Evolutionary conservation across 2,888 invertebrate species (phyloP).

Genomic region (Formica aserva): DNA sequence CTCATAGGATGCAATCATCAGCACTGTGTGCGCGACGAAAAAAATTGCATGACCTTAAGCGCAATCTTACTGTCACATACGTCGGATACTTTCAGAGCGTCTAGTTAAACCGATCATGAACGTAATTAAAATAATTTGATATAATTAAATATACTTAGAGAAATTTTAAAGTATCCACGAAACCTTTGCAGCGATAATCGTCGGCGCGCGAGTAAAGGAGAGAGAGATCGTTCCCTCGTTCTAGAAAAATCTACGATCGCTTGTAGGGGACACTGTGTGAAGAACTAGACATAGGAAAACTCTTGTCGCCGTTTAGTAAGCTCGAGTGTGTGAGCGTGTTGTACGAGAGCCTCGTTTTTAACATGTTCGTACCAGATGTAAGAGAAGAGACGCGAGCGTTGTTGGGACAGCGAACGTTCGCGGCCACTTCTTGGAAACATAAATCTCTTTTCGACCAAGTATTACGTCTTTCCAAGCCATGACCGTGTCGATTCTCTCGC

Average conservation of each 20-base stretch:
- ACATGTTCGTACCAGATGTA: constrained; percentile 56
- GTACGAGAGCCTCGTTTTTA: constrained; percentile 9
- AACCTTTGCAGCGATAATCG: not conserved
- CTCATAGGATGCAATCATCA: constrained; percentile 44
- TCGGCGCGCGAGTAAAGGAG: not conserved
- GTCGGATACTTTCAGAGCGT: not conserved
- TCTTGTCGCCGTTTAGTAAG: constrained; percentile 28
- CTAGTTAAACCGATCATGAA: constrained; percentile 1
- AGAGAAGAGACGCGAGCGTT: constrained; percentile 31
- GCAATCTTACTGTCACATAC: not conserved
- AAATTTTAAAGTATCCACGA: not conserved
- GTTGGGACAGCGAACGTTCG: not conserved
- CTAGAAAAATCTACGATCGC: not conserved
- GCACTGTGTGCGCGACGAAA: constrained; percentile 2
- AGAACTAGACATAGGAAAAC: constrained; percentile 1
- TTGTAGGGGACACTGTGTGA: not conserved
- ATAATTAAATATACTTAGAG: not conserved
- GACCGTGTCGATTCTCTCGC: constrained; percentile 20
- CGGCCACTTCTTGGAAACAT: constrained; percentile 52
- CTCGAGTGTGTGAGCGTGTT: constrained; percentile 5
- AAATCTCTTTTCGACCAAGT: constrained; percentile 54
- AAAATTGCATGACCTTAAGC: not conserved
- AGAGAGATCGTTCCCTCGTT: not conserved
- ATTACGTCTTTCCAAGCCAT: constrained; percentile 22
- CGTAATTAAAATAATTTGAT: not conserved